Base-by-base conservation (phyloP, 1,140 invertebrate genomes). In the Philopotamus ludificatus region DNA sequence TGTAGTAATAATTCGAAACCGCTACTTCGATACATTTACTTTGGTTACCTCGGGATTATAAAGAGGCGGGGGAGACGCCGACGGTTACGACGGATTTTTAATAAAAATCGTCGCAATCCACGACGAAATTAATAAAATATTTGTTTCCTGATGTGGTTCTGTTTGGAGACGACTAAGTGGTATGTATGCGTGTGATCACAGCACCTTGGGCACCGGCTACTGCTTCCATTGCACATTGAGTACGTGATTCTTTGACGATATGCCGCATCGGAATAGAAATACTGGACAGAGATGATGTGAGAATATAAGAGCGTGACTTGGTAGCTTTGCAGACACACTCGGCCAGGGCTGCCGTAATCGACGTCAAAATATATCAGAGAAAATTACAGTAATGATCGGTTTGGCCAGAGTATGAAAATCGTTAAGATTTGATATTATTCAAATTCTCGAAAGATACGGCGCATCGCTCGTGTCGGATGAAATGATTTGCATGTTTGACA, bases 161-260 rank as follows among this genome's bases (percentile, higher is more conserved):
- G n/a, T n/a, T n/a, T n/a, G n/a, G n/a, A n/a, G n/a, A n/a, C n/a
- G n/a, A n/a, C n/a, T n/a, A n/a, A n/a, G n/a, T n/a, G n/a, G n/a
- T n/a, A n/a, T n/a, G n/a, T n/a, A n/a, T n/a, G n/a, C n/a, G n/a
- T n/a, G n/a, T n/a, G n/a, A n/a, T n/a, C n/a, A n/a, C n/a, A 34
- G 28, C 28, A 4, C 12, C 16, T 34, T 10, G 25, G 51, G 34
- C 7, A 26, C 10, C 22, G 15, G 39, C 54, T 57, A 57, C 54
- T 28, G 54, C 34, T 55, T 25, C 54, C n/a, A 57, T 42, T 42
- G 54, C 54, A n/a, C 47, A 49, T 49, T 49, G 8, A 2, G 54
- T 57, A 57, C 54, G 54, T 57, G 54, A 57, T 21, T 28, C 54
- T 39, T 57, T 57, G 34, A 28, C 54, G 34, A 39, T 16, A 42